phyloP scores from a whole-genome alignment of 2,113 vertebrate genomes.

The Pelvicachromis taeniatus region DNA sequence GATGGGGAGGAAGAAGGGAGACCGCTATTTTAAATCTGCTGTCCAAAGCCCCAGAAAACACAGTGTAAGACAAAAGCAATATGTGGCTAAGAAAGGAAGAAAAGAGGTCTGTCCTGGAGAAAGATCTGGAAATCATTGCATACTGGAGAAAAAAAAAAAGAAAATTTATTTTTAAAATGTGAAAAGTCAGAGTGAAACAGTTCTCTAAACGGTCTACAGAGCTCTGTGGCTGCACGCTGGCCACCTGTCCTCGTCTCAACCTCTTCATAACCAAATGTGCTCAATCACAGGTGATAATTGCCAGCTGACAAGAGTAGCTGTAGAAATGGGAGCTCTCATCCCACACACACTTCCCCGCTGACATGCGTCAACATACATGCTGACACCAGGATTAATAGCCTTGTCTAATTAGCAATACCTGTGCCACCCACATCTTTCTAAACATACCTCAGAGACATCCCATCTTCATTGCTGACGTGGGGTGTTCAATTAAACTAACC shows the following conservation, averaged over 20 bases:
- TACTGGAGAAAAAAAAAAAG: not conserved
- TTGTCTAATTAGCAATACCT: constrained; percentile 49
- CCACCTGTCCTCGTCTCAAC: not conserved
- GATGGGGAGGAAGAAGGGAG: constrained; percentile 27
- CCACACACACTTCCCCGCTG: constrained; percentile 38
- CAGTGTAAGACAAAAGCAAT: not conserved
- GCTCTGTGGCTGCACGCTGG: not conserved
- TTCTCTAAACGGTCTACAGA: not conserved
- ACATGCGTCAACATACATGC: constrained; percentile 27
- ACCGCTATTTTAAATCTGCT: constrained; percentile 15
- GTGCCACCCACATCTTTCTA: constrained; percentile 52
- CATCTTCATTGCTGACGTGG: not conserved
- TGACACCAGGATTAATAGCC: constrained; percentile 45
- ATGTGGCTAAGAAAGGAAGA: not conserved
- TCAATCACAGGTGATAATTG: constrained; percentile 55
- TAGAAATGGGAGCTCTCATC: constrained; percentile 3
- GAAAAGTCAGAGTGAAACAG: not conserved
- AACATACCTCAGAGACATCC: constrained; percentile 40
- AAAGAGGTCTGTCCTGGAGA: not conserved
- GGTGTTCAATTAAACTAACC: constrained; percentile 39
- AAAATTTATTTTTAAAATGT: not conserved
- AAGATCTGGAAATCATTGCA: not conserved
- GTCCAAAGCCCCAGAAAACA: not conserved
- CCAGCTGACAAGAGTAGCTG: constrained; percentile 27
- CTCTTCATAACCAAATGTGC: not conserved